Percentiles rank a stretch among this genome's conserved stretches.
Conservation (phyloP, 2,888 invertebrate genomes). For the Nymphalis polychloros region DNA sequence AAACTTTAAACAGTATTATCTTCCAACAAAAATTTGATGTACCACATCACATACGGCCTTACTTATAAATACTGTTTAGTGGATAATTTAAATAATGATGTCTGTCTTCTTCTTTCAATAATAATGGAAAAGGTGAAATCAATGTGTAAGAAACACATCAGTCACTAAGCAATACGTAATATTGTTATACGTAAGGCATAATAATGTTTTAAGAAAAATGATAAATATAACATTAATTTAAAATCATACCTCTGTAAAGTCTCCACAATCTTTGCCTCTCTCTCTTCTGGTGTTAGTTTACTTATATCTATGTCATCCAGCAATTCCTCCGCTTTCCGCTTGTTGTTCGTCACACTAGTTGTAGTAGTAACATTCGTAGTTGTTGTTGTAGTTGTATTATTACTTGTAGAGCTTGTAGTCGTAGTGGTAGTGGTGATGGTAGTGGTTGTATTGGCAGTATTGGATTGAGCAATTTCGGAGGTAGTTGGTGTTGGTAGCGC, state of each 20-base stretch:
- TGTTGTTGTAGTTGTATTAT: slow-evolving; percentile 11
- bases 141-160: no score
- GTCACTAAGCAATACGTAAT: no score
- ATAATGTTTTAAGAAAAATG: no score
- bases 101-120: no score
- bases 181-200: no score
- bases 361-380: slow-evolving; percentile 12
- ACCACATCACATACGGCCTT: no score
- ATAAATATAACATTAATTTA: not conserved
- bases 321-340: slow-evolving; percentile 54
- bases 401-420: slow-evolving; percentile 21
- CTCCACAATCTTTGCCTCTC: slow-evolving; percentile 62
- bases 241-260: slow-evolving; percentile 52
- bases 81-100: no score
- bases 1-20: no score
- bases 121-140: no score
- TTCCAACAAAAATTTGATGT: no score
- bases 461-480: slow-evolving; percentile 33
- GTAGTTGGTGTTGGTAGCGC: slow-evolving; percentile 17
- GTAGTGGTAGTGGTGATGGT: slow-evolving; percentile 22
- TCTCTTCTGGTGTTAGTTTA: slow-evolving; percentile 52
- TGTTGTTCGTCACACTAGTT: slow-evolving; percentile 41
- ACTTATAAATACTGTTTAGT: no score
- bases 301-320: slow-evolving; percentile 48
- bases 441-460: slow-evolving; percentile 20